phyloP scores from a whole-genome alignment of 1,140 invertebrate genomes.

The Drosophila nigromelanica region DNA sequence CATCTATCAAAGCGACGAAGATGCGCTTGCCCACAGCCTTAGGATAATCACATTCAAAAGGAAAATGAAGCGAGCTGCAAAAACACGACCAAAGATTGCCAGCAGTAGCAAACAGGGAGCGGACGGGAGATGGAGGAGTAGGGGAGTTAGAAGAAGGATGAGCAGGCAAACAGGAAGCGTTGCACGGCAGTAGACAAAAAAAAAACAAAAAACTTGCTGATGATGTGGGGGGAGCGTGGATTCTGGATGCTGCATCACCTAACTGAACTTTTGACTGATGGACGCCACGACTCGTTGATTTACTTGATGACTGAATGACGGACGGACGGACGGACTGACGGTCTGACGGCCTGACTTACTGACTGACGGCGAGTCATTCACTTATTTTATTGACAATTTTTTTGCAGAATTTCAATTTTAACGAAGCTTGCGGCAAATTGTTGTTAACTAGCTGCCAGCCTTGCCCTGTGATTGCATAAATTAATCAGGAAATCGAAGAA shows the following conservation, averaged over 20 bases:
- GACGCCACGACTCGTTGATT: conserved; percentile 15
- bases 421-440: conserved; percentile 77
- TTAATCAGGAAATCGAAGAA: conserved; percentile 79
- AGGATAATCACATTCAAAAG: conserved; percentile 80
- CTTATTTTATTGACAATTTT: conserved; percentile 82
- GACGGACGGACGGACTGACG: conserved; percentile 3
- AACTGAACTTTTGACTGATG: conserved; percentile 47
- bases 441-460: conserved; percentile 68
- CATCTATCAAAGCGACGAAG: conserved; percentile 76
- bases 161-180: conserved; percentile 66
- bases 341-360: neutral
- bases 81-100: conserved; percentile 66
- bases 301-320: conserved; percentile 14
- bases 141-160: neutral
- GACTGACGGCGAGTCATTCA: conserved; percentile 38
- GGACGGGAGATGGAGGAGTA: neutral
- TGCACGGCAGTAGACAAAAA: conserved; percentile 51
- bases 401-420: conserved; percentile 71
- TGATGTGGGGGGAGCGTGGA: neutral
- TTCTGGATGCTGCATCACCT: neutral
- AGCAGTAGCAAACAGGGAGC: conserved; percentile 19
- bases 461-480: conserved; percentile 53
- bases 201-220: conserved; percentile 10
- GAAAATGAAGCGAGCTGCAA: conserved; percentile 78
- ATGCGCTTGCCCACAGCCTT: conserved; percentile 72